phyloP scores from a whole-genome alignment of 2,113 vertebrate genomes.

The Pteruthius melanotis region DNA sequence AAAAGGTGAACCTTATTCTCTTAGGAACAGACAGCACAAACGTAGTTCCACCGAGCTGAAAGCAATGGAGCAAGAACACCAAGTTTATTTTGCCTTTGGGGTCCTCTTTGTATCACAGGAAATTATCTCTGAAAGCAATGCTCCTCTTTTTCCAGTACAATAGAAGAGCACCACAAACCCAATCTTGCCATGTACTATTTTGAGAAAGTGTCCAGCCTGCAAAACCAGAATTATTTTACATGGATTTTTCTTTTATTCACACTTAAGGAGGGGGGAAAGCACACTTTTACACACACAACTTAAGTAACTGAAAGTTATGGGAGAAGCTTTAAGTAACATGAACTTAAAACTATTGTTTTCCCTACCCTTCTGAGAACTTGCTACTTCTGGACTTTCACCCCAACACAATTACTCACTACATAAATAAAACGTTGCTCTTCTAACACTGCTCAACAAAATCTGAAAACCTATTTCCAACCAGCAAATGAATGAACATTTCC shows the following conservation, averaged over 20 bases:
- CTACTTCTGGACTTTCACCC: conserved; percentile 20
- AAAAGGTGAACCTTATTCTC: conserved; percentile 55
- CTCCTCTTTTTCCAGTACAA: neutral
- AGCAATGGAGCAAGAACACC: conserved; percentile 20
- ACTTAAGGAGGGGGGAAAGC: neutral
- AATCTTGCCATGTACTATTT: neutral
- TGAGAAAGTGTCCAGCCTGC: conserved; percentile 30
- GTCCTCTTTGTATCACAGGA: conserved; percentile 26
- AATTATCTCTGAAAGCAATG: conserved; percentile 18
- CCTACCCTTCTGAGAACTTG: conserved; percentile 30
- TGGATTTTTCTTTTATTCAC: neutral
- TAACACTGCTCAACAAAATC: conserved; percentile 40
- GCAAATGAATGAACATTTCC: conserved; percentile 59
- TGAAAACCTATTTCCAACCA: conserved; percentile 24
- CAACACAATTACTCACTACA: conserved; percentile 38
- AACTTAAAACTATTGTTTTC: conserved; percentile 56
- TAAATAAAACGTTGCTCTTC: conserved; percentile 31
- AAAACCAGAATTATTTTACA: conserved; percentile 11
- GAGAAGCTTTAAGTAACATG: conserved; percentile 49
- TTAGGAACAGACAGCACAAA: conserved; percentile 46
- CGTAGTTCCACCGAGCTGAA: conserved; percentile 20
- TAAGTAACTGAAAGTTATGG: conserved; percentile 15
- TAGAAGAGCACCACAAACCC: neutral
- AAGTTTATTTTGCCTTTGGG: conserved; percentile 46
- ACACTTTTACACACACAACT: conserved; percentile 29